phyloP scores from a whole-genome alignment of 2,797 vertebrate genomes.

The Tangara arthus region DNA sequence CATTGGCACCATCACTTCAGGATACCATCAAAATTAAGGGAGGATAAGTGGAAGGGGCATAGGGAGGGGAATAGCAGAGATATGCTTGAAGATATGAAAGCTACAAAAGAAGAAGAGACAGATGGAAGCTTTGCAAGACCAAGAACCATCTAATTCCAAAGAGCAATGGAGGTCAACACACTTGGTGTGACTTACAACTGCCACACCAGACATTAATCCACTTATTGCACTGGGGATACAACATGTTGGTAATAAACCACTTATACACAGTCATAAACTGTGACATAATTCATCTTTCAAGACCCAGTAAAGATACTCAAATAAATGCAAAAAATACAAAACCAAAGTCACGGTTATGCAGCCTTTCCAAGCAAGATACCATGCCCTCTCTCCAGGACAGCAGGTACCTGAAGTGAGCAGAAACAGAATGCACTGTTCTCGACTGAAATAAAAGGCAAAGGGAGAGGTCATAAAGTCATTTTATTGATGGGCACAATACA shows the following conservation, averaged over 20 bases:
- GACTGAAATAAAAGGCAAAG: not conserved
- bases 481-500: not conserved
- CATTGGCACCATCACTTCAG: not conserved
- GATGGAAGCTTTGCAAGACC: not conserved
- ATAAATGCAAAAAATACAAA: not conserved
- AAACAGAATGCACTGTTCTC: not conserved
- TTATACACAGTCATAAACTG: not conserved
- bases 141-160: not conserved
- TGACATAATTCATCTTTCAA: not conserved
- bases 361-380: not conserved
- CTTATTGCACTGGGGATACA: not conserved
- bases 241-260: not conserved
- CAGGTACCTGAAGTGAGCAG: not conserved
- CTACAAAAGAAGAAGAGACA: not conserved
- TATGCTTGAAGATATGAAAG: not conserved
- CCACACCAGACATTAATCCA: not conserved
- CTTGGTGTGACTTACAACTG: not conserved
- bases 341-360: not conserved
- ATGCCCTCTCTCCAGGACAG: not conserved
- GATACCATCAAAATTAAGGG: not conserved
- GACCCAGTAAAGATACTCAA: not conserved
- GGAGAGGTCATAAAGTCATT: not conserved
- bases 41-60: not conserved
- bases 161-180: fast-evolving
- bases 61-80: not conserved